Base-by-base conservation (phyloP, 2,888 invertebrate species). In the Tholera decimalis region DNA sequence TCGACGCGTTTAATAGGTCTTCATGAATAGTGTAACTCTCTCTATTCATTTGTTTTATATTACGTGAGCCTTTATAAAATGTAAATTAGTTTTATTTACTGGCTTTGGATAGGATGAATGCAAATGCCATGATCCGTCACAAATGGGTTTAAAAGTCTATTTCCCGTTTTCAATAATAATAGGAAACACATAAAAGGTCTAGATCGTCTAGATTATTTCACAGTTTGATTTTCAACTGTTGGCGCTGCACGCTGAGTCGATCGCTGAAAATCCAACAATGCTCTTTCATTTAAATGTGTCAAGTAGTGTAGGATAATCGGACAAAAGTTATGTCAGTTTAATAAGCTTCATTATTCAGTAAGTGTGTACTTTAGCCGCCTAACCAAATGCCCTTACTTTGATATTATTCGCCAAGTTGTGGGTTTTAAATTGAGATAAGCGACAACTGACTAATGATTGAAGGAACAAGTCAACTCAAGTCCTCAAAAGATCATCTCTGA, bases 1-100 rank as follows among this genome's bases (percentile, higher is more conserved):
- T 88, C 83, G 88, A 89, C 85, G 83, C 80, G 77, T 84, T 84
- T 88, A 87, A 89, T 89, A 84, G 86, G 83, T 87, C 85, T 86
- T 80, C 83, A 66, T 70, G 58, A 61, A 64, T 57, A 53, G 11
- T 22, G 63, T 73, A 53, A 59, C 57, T 71, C 68, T 56, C 54
- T 58, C n/a, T 41, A 20, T 54, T 66, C 43, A 59, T 39, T 54
- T 61, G 43, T 0, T 9, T 20, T 55, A n/a, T 43, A n/a, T 28
- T 39, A 55, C 13, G 2, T 33, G 39, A 20, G 15, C 9, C 55
- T 50, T 47, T 43, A 67, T 63, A 46, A 53, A 7, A 11, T 57
- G 35, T 15, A 8, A 15, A 26, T 9, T 22, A 13, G 22, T 63
- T 24, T 39, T 46, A 6, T 60, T 0, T 55, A 30, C 6, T 0